Evolutionary conservation across 2,888 invertebrate species (phyloP), one percentile per base, ranked within the genome.

Genomic region (Diarsia mendica): DNA sequence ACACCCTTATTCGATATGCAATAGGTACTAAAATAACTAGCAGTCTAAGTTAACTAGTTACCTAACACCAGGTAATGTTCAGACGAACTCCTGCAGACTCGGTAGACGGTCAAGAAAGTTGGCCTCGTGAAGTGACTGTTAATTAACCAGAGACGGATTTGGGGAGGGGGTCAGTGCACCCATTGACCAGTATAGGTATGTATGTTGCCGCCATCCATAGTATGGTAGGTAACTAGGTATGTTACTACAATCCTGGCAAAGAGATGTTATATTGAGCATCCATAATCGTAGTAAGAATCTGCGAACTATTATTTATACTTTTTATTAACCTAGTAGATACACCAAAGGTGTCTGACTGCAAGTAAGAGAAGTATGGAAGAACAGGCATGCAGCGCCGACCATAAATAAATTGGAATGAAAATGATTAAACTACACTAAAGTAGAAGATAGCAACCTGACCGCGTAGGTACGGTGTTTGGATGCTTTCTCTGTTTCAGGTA

Each of bases 91-190:
- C 82, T 65, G 70, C 70, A 39, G 39, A 39, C 39, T 0, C 39
- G 70, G 67, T 28, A n/a, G 60, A 39, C 60, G 51, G 70, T 39
- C 58, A 33, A 46, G 67, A 58, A 82, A 82, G 70, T 81, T 77
- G 48, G 64, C 18, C 46, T 51, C 48, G 48, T 77, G 73, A 70
- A 81, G 82, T 77, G 75, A 20, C 75, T 18, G 75, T 44, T 71
- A 71, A 78, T 82, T 70, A 64, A 11, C 13, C 82, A 82, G 81
- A 39, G 70, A 48, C 23, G 70, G 4, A 74, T 39, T 77, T 23
- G 39, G 39, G n/a, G 28, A 13, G 13, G 13, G 23, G n/a, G n/a
- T 67, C 49, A 55, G 8, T 28, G 39, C n/a, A 76, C n/a, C 3
- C 18, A 48, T 58, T 51, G 15, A 28, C 58, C 58, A 58, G 15